phyloP scores from a whole-genome alignment of 2,888 invertebrate genomes.

The Campoletis raptor region DNA sequence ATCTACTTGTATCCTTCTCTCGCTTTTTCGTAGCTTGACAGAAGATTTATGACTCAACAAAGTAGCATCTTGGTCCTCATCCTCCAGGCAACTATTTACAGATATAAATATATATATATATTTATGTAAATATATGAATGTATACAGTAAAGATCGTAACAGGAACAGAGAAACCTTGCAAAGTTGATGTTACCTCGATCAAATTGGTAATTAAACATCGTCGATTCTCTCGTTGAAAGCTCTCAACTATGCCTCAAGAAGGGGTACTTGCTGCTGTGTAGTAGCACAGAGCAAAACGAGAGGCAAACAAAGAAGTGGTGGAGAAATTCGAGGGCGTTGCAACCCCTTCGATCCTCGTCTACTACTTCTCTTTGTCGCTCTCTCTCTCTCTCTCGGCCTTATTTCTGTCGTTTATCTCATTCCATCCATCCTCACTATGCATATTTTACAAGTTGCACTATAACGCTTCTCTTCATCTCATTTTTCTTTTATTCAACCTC shows the following conservation, averaged over 20 bases:
- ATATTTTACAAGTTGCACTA: slow-evolving; percentile 76
- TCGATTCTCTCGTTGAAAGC: slow-evolving; percentile 72
- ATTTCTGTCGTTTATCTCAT: slow-evolving; percentile 38
- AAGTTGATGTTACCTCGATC: slow-evolving; percentile 73
- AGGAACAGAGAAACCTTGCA: slow-evolving; percentile 13
- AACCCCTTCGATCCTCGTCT: slow-evolving; percentile 66
- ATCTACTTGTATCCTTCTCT: slow-evolving; percentile 21
- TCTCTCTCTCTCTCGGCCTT: slow-evolving; percentile 32
- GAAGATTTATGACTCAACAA: slow-evolving; percentile 73
- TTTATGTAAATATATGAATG: neutral
- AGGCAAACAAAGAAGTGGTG: slow-evolving; percentile 45
- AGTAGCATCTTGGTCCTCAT: slow-evolving; percentile 47
- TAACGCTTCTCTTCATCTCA: slow-evolving; percentile 31
- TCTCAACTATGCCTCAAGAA: slow-evolving; percentile 37
- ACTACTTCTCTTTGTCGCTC: slow-evolving; percentile 46
- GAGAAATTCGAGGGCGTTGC: slow-evolving; percentile 39
- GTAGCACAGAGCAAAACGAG: slow-evolving; percentile 37
- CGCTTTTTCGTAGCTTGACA: slow-evolving; percentile 68
- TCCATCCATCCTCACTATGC: slow-evolving; percentile 61
- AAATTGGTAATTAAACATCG: slow-evolving; percentile 78
- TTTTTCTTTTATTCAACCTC: slow-evolving; percentile 29
- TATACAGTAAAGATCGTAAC: neutral
- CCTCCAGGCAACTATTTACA: neutral
- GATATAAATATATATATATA: neutral
- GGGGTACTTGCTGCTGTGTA: slow-evolving; percentile 51